Base-by-base conservation (phyloP, 2,797 vertebrate species). In the Myotis myotis region DNA sequence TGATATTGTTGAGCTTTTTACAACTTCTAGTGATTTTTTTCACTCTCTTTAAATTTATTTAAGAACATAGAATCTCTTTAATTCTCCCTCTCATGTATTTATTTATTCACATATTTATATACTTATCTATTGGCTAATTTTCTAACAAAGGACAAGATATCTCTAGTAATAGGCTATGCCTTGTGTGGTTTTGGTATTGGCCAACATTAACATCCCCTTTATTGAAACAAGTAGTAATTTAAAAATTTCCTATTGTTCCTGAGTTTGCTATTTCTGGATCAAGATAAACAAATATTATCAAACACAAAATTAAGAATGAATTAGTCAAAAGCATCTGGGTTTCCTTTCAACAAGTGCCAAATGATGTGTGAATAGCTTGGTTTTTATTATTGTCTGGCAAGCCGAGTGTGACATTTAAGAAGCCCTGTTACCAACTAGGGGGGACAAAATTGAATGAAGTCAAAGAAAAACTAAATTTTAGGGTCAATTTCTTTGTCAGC, bases 311-410 rank as follows among this genome's bases (percentile, higher is more conserved):
- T 41, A 80, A 92, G 13, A 83, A 74, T 25, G 3, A 41, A n/a
- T 78, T 4, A 60, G 74, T 92, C 4, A 49, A 66, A 84, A 70
- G 20, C 36, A 78, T 78, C 12, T 82, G 10, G 0, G 60, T 60
- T 90, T 86, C 33, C 87, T 87, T 88, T 60, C 28, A 88, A 68
- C 2, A 82, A 72, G 3, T 60, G 2, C 1, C 64, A 94, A 88
- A 72, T 70, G 9, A 55, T 10, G 15, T 60, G 0, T 68, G 53
- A 81, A 76, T 72, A 88, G 38, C 15, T 36, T 83, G 11, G 6
- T 12, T 76, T 90, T 84, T 76, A 33, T 53, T 94, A 91, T 64
- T 88, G 8, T 83, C 28, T 71, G 19, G 36, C 20, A 95, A 87
- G 49, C 2, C 7, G 12, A 33, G 3, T 36, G 1, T 89, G 60